phyloP scores from a whole-genome alignment of 2,797 vertebrate species.

The Amblyopsis hoosieri region DNA sequence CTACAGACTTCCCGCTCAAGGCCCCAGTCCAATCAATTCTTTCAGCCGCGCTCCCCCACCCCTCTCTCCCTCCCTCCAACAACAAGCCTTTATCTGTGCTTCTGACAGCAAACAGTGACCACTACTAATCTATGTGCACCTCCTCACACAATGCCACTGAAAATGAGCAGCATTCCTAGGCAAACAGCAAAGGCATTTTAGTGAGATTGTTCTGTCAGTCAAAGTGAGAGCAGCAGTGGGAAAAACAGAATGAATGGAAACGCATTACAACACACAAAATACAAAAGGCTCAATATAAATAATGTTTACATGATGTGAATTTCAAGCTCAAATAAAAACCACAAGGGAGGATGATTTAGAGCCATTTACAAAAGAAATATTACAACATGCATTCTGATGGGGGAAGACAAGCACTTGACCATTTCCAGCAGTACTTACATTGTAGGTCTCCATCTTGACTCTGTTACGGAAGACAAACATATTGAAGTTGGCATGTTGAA shows the following conservation, averaged over 20 bases:
- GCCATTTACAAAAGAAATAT: not conserved
- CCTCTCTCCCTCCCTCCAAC: constrained; percentile 32
- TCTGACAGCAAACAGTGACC: constrained; percentile 59
- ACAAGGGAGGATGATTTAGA: constrained; percentile 1
- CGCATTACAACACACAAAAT: constrained; percentile 8
- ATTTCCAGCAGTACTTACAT: constrained; percentile 81
- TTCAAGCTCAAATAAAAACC: constrained; percentile 8
- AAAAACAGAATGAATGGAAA: constrained; percentile 14
- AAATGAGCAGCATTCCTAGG: constrained; percentile 40
- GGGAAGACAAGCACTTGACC: not conserved
- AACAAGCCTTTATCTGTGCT: constrained; percentile 67
- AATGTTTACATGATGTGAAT: constrained; percentile 1
- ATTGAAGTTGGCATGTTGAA: constrained; percentile 92
- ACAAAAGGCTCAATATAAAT: constrained; percentile 11
- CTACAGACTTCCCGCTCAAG: constrained; percentile 73
- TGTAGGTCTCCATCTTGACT: constrained; percentile 95
- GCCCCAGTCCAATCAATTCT: constrained; percentile 73
- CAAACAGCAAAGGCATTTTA: constrained; percentile 6
- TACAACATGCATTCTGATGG: not conserved
- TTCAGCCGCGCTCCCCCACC: constrained; percentile 42
- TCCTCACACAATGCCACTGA: constrained; percentile 40
- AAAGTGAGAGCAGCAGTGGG: constrained; percentile 18
- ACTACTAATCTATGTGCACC: constrained; percentile 49
- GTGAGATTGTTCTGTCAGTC: constrained; percentile 9
- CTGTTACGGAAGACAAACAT: constrained; percentile 88